Evolutionary conservation across 2,113 vertebrate species (phyloP).

Genomic region (Ardeotis arabs): DNA sequence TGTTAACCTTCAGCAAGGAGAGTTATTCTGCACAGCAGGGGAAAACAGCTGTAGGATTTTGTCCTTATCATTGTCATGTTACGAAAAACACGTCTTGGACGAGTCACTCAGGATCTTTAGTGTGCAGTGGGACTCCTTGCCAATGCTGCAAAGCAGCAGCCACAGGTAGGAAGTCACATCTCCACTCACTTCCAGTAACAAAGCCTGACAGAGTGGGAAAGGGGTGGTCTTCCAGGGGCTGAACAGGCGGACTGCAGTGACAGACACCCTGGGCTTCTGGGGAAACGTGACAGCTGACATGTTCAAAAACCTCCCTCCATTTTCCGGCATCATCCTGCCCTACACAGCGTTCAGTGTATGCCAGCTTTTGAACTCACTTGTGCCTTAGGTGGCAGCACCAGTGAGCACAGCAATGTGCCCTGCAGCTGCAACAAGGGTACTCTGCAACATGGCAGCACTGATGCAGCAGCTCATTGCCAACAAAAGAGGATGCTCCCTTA

Average conservation of each 20-base stretch:
- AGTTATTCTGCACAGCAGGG: background rate
- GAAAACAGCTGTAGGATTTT: background rate
- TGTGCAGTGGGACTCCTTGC: background rate
- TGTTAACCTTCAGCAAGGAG: background rate
- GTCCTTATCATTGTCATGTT: background rate
- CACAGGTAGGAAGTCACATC: background rate
- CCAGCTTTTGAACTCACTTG: background rate
- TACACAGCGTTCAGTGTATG: background rate
- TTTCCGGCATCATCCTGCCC: background rate
- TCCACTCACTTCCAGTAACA: background rate
- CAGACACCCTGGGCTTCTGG: background rate
- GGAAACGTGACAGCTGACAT: accelerated
- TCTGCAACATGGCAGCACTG: background rate
- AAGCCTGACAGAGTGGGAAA: background rate
- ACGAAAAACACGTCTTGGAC: background rate
- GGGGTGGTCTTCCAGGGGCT: background rate
- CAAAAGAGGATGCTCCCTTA: background rate
- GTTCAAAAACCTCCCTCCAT: background rate
- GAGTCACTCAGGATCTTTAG: background rate
- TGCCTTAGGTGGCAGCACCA: background rate
- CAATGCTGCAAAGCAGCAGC: background rate
- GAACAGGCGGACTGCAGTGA: background rate
- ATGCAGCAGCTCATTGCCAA: background rate
- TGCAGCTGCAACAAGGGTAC: background rate
- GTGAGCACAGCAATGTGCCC: accelerated